Evolutionary conservation across 2,113 vertebrate species (phyloP).

Genomic region (Myotis lucifugus): DNA sequence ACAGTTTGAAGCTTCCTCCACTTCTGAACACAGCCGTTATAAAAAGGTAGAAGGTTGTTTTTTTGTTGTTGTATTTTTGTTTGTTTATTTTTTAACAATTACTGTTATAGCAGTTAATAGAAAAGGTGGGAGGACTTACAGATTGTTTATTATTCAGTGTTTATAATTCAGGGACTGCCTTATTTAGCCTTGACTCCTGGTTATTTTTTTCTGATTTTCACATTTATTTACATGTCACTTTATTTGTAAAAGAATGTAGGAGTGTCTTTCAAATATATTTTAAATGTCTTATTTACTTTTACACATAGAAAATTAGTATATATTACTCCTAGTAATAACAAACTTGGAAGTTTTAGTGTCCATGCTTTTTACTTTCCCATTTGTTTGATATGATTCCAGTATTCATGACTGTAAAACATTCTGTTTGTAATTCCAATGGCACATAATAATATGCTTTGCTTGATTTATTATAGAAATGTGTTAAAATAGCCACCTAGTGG

Average conservation of each 20-base stretch:
- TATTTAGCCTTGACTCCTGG: background rate
- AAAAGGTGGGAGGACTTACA: background rate
- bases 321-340: background rate
- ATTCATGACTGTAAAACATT: background rate
- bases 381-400: constrained; percentile 13
- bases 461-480: constrained; percentile 26
- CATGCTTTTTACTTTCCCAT: background rate
- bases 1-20: background rate
- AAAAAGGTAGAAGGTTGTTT: background rate
- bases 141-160: background rate
- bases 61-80: background rate
- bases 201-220: constrained; percentile 35
- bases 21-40: background rate
- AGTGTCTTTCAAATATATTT: constrained; percentile 27
- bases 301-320: background rate
- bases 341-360: constrained; percentile 16
- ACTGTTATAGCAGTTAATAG: background rate
- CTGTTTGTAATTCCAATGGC: background rate
- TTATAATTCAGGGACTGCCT: background rate
- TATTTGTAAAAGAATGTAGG: background rate
- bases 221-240: background rate
- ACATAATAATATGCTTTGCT: background rate
- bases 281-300: constrained; percentile 31
- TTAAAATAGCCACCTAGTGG: background rate
- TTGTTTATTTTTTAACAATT: background rate